Base-by-base conservation (phyloP, 2,797 vertebrate species). In the Lateolabrax maculatus region DNA sequence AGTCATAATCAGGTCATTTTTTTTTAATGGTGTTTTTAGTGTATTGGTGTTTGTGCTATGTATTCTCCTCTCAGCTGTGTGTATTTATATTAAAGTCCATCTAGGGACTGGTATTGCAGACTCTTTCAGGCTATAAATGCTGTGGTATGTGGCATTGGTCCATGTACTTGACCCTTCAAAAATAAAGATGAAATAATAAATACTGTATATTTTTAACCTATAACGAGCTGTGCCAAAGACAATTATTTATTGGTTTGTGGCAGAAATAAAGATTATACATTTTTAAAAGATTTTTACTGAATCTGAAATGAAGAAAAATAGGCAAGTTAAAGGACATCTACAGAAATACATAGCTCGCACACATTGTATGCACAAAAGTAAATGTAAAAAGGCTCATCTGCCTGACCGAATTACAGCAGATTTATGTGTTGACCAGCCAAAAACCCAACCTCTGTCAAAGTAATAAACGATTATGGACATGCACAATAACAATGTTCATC, bases 381-480 rank as follows among this genome's bases (percentile, higher is more conserved):
- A 3, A 51, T 25, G 9, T 43, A 13, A 55, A 48, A 71, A 39
- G 34, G 5, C 9, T 21, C 19, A 9, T n/a, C 16, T 18, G 3
- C 6, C 31, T 21, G 34, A 69, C 37, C 69, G 25, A 79, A 51
- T 31, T 39, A 67, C 9, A 60, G 34, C 10, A 44, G 55, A 76
- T 76, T 51, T 61, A 63, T 65, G 13, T 62, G 58, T 25, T 46
- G 25, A 12, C 11, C 39, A 39, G 51, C 2, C 55, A 49, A 81
- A 81, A 81, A 48, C 10, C 36, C 53, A 56, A 44, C 64, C 13
- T 56, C n/a, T 73, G 56, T 75, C 70, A 68, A 53, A 58, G 46
- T 68, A 57, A 77, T 65, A 63, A 62, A 82, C 23, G 18, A 48
- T 75, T 31, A 84, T 70, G 46, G 49, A 69, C 60, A 12, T 11